A percentile compares a stretch with the other conserved stretches of the same genome.
Conservation (phyloP, 2,113 vertebrate species). For the Romanogobio albipinnatus region DNA sequence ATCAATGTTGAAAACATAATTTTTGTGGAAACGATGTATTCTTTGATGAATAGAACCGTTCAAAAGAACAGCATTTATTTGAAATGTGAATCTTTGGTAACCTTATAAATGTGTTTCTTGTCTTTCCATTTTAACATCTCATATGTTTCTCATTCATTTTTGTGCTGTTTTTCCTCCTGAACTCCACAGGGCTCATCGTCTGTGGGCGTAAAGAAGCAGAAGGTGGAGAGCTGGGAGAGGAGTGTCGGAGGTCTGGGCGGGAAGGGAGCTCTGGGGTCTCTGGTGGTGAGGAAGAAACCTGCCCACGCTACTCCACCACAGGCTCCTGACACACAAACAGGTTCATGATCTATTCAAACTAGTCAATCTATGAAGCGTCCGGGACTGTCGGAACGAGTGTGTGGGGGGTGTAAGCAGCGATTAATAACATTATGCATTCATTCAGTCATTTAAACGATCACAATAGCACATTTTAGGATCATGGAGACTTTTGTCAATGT, state of each 20-base stretch:
- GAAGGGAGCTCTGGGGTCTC: conserved; percentile 68
- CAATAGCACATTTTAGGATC: neutral
- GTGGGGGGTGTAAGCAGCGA: neutral
- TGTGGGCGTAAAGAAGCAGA: conserved; percentile 75
- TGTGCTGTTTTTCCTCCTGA: neutral
- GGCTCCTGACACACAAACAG: conserved; percentile 56
- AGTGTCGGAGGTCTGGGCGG: conserved; percentile 78
- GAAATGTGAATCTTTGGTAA: no score
- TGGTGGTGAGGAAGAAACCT: conserved; percentile 80
- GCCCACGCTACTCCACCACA: neutral
- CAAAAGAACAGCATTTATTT: no score
- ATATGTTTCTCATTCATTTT: neutral
- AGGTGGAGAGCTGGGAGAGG: conserved; percentile 80
- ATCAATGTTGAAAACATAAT: no score
- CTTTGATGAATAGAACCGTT: no score
- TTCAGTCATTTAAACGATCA: neutral
- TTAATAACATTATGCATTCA: neutral
- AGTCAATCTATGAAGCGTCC: neutral
- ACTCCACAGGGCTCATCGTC: conserved; percentile 58
- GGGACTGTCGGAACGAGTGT: neutral
- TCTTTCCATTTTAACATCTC: neutral
- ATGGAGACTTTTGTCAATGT: neutral
- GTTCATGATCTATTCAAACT: conserved; percentile 45
- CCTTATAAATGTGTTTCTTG: neutral
- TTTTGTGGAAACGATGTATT: no score